Evolutionary conservation across 2,888 invertebrate genomes (phyloP), one percentile per base, ranked within the genome.

Genomic region (Lymantria dispar): DNA sequence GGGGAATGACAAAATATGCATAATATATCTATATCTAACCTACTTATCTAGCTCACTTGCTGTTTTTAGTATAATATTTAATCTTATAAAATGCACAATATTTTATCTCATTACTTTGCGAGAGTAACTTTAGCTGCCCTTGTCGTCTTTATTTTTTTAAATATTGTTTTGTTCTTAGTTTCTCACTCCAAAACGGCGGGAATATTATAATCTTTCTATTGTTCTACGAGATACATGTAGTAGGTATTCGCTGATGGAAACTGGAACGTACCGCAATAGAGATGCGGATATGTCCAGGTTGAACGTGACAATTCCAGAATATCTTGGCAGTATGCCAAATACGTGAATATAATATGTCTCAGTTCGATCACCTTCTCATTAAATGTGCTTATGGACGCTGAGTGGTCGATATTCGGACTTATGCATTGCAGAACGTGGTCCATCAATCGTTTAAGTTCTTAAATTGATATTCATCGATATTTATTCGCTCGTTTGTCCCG

Each of bases 251-350:
- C 36, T 36, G 36, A 12, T 40, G 8, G 15, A 40, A 22, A 29
- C 42, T 42, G 11, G n/a, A 8, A 42, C 42, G 29, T 15, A 1
- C 40, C 15, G 15, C 10, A 10, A 29, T 29, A 42, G 3, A 42
- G n/a, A 42, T 29, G 11, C 40, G 40, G 29, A 42, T n/a, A 11
- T 43, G 44, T 70, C 63, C 68, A 65, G 67, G 52, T 70, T 64
- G 63, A 64, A 73, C 55, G 42, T 57, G 63, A 48, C 65, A 70
- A 72, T 74, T 69, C 59, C 58, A 58, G 72, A 71, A 65, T 64
- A 54, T 52, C 50, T 71, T 82, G 83, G 81, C 76, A 22, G 1
- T 8, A 29, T 38, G 70, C 76, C 81, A 82, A 77, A 57, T 58
- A 55, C 7, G 56, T 50, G 50, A 38, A 56, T 41, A 50, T 13